Percentiles rank a stretch among this genome's conserved stretches.
These are phyloP conservation scores for Montipora capricornis DNA, from an alignment of 64 coral and sea anemone genomes.

Conservation along the genomic window DNA sequence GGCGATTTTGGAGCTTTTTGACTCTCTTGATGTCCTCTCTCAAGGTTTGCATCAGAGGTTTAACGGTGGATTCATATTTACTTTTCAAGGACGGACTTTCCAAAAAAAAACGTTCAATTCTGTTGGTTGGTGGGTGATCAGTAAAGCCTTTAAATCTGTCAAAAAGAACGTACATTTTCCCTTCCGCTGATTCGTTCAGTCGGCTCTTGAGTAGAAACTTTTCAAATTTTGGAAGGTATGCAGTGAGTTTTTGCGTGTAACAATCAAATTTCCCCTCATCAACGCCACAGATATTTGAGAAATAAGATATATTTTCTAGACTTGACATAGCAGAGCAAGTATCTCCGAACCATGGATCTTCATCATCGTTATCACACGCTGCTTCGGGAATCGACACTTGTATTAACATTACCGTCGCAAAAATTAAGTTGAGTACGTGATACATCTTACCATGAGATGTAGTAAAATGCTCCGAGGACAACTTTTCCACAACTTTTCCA, in stretches of 20 bases:
- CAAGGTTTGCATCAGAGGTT: constrained; percentile 1
- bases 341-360: constrained; percentile 4
- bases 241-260: neutral
- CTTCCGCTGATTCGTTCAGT: constrained; percentile 36
- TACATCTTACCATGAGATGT: constrained; percentile 16
- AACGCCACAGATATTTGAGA: neutral
- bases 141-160: neutral
- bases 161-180: neutral
- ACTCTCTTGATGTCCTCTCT: neutral
- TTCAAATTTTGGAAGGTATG: constrained; percentile 4
- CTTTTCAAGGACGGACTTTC: constrained; percentile 3
- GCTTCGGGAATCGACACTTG: constrained; percentile 23
- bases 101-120: too few relatives aligned
- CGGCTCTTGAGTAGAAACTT: constrained; percentile 20
- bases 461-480: neutral
- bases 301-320: neutral
- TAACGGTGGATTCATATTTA: constrained; percentile 8
- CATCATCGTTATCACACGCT: neutral
- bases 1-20: neutral
- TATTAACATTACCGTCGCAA: constrained; percentile 1
- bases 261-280: neutral
- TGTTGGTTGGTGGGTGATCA: neutral
- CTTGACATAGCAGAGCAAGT: neutral
- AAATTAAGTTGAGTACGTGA: constrained; percentile 2
- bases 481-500: too few relatives aligned